Conservation (phyloP, 2,888 invertebrate genomes). For the Oscheius myriophilus region DNA sequence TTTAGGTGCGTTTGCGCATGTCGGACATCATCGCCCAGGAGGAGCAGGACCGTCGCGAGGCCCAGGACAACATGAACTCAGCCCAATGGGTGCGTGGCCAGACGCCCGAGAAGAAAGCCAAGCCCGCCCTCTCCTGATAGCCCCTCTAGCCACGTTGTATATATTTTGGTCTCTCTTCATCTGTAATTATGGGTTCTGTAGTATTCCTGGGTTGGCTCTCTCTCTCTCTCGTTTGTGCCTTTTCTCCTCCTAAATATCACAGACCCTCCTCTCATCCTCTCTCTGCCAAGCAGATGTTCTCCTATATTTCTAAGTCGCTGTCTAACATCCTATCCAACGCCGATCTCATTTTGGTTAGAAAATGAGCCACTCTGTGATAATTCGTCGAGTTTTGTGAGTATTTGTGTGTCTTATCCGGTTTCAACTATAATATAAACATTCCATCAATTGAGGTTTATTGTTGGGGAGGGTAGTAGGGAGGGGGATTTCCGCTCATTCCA, state of each 20-base stretch:
- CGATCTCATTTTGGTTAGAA: background rate
- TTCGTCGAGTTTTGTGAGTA: background rate
- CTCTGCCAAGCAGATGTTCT: no score
- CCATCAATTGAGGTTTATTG: background rate
- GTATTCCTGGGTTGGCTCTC: background rate
- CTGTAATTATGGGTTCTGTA: constrained; percentile 3
- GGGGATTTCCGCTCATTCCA: constrained; percentile 10
- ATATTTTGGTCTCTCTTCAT: background rate
- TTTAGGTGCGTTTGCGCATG: constrained; percentile 25
- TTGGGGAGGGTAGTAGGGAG: background rate
- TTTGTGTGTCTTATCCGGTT: constrained; percentile 8
- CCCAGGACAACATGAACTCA: constrained; percentile 23
- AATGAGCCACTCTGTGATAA: constrained; percentile 13
- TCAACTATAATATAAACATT: constrained; percentile 5
- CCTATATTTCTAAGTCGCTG: constrained; percentile 14
- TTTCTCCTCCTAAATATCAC: no score
- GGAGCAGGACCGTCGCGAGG: constrained; percentile 25
- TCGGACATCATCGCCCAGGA: constrained; percentile 21
- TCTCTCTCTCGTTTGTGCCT: no score
- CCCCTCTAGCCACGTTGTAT: constrained; percentile 1
- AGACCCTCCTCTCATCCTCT: no score
- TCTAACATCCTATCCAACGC: background rate
- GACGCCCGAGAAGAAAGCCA: constrained; percentile 25
- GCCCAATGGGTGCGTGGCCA: constrained; percentile 21
- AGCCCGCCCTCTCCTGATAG: background rate